Percentiles rank a stretch among this genome's conserved stretches.
These are phyloP conservation scores for Phaethornis superciliosus DNA, from an alignment of 2,113 vertebrate species.

Conservation along the genomic window DNA sequence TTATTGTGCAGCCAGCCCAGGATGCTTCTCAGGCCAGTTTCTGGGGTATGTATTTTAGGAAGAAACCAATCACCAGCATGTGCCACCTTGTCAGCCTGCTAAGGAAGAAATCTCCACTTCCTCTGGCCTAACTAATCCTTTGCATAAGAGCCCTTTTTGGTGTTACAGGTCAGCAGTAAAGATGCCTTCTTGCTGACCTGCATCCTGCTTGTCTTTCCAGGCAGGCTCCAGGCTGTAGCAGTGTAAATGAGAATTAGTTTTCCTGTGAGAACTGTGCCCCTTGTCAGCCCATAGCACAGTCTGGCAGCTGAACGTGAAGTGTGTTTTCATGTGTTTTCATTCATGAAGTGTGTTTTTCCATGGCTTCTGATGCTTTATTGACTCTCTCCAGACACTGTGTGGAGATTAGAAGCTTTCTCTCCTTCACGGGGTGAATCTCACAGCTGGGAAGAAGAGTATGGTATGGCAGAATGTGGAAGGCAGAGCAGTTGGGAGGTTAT, in stretches of 20 bases:
- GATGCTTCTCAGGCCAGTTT: conserved; percentile 36
- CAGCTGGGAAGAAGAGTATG: background rate
- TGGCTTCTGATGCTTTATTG: background rate
- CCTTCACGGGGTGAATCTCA: background rate
- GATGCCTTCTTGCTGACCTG: background rate
- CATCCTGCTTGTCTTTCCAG: background rate
- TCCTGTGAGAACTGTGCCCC: background rate
- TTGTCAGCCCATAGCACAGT: background rate
- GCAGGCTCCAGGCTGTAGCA: background rate
- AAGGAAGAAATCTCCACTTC: background rate
- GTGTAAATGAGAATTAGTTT: background rate
- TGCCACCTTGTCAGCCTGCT: conserved; percentile 40
- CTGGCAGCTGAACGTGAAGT: background rate
- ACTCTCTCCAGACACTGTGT: background rate
- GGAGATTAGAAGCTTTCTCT: background rate
- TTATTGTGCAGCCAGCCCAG: conserved; percentile 23
- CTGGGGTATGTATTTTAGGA: conserved; percentile 37
- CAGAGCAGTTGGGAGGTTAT: background rate
- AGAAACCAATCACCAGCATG: conserved; percentile 26
- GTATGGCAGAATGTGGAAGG: background rate
- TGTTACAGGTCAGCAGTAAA: background rate
- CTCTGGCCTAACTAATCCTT: background rate
- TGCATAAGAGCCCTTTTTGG: background rate
- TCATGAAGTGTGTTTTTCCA: no score
- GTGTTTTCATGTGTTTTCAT: background rate